Evolutionary conservation across 1,140 invertebrate genomes (phyloP), one percentile per base, ranked within the genome.

Genomic region (Phthorimaea operculella): DNA sequence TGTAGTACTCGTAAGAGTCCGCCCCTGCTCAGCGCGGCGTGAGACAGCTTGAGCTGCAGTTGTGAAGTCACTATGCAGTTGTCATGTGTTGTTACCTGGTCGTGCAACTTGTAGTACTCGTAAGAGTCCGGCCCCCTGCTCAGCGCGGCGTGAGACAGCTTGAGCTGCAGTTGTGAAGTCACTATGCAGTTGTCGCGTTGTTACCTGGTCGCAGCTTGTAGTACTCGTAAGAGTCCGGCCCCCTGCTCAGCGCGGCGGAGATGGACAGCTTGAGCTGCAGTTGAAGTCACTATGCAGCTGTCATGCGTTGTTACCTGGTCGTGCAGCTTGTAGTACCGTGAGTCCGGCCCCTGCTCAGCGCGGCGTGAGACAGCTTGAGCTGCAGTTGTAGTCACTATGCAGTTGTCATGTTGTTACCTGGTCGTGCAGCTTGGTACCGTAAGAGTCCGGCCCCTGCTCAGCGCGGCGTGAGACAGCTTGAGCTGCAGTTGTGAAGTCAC

Each of bases 181-280:
- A 98, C 92, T 14, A 97, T 82, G 72, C 97, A 96, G 78, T 99
- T 99, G n/a, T 96, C n/a, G n/a, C n/a, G n/a, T n/a, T n/a, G n/a
- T n/a, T n/a, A n/a, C n/a, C n/a, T n/a, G n/a, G n/a, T n/a, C n/a
- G n/a, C n/a, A n/a, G 89, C 87, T 98, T 97, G 61, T 88, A 92
- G 81, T 98, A 98, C 72, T 97, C 95, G 55, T 91, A 90, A 36
- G 92, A 91, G 72, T 96, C 94, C 0, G 94, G 93, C 62, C 96
- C 95, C 62, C 93, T 90, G 42, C 91, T 91, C 58, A 97, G 88
- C 16, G 92, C 90, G 0, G 94, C 90, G 68, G 8, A 97, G 88
- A 16, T 93, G 86, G 94, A 93, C 36, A 98, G 89, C 87, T 98
- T 97, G 8, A 97, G 88, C 16, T 91, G 89, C 1, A 97, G 85